phyloP scores from a whole-genome alignment of 2,888 invertebrate species.

The Sinopyrophorus schimmeli region DNA sequence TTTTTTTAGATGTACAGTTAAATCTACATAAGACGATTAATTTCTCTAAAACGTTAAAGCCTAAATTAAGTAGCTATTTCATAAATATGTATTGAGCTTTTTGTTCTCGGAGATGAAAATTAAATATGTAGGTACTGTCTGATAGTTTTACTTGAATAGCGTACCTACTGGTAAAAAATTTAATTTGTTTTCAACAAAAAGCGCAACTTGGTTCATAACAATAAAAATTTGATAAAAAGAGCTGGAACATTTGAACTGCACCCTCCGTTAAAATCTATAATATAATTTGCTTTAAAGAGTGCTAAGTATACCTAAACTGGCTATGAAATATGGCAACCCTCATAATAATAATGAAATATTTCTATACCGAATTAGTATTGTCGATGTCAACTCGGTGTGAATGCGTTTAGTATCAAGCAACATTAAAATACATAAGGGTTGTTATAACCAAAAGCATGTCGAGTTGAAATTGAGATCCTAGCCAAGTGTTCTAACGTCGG shows the following conservation, averaged over 20 bases:
- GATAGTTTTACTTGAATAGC: too few relatives aligned
- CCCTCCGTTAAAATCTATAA: conserved; percentile 33
- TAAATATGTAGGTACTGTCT: too few relatives aligned
- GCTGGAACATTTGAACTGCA: conserved; percentile 8
- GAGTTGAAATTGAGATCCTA: conserved; percentile 32
- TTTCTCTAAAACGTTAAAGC: too few relatives aligned
- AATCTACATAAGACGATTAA: too few relatives aligned
- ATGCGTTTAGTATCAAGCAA: conserved; percentile 52
- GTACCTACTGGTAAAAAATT: too few relatives aligned
- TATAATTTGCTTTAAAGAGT: conserved; percentile 39
- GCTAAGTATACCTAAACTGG: conserved; percentile 37
- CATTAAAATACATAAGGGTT: conserved; percentile 45
- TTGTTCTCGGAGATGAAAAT: too few relatives aligned
- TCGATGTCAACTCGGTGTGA: conserved; percentile 50
- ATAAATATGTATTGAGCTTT: too few relatives aligned
- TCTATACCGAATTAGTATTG: conserved; percentile 52
- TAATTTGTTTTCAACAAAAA: too few relatives aligned
- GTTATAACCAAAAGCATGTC: conserved; percentile 31
- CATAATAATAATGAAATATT: conserved; percentile 44
- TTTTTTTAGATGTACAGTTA: too few relatives aligned
- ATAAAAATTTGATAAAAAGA: conserved; percentile 9
- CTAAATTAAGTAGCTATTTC: too few relatives aligned
- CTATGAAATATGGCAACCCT: conserved; percentile 44
- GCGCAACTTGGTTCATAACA: too few relatives aligned
- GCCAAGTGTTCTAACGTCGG: conserved; percentile 23